Percentiles rank a stretch among this genome's conserved stretches.
Evolutionary conservation across 2,888 invertebrate genomes (phyloP).

Genomic region (Mythimna vitellina): DNA sequence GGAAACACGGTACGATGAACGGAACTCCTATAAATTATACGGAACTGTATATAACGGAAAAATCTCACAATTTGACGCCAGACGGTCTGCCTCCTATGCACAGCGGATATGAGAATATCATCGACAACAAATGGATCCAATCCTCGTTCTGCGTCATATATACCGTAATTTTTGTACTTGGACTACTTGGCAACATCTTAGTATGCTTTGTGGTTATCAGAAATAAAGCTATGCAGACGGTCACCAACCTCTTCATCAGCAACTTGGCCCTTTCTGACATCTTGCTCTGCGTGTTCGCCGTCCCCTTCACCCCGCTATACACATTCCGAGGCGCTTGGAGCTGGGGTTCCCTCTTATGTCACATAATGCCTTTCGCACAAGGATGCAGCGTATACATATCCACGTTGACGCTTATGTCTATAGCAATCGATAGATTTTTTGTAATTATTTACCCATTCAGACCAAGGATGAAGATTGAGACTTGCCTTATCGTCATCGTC

Average conservation of each 20-base stretch:
- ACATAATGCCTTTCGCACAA: constrained; percentile 97
- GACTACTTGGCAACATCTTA: constrained; percentile 96
- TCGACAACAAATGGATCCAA: constrained; percentile 93
- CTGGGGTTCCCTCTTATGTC: constrained; percentile 97
- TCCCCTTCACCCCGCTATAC: constrained; percentile 99
- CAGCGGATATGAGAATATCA: constrained; percentile 87
- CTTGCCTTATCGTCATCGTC: constrained; percentile 96
- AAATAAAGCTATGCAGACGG: constrained; percentile 99
- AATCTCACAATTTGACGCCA: constrained; percentile 72
- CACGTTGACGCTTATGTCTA: constrained; percentile 98
- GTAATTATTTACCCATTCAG: constrained; percentile 99
- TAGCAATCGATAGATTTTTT: constrained; percentile 99
- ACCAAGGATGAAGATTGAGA: constrained; percentile 97
- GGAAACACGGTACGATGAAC: constrained; percentile 79
- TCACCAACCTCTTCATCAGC: constrained; percentile 99
- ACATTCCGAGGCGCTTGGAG: constrained; percentile 98
- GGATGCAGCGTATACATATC: constrained; percentile 99
- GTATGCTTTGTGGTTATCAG: constrained; percentile 98
- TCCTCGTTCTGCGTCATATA: constrained; percentile 94
- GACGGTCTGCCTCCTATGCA: constrained; percentile 70
- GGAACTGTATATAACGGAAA: constrained; percentile 71
- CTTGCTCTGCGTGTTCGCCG: constrained; percentile 97
- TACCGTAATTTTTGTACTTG: constrained; percentile 96
- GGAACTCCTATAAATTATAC: constrained; percentile 76
- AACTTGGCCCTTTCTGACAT: constrained; percentile 99